Evolutionary conservation across 1,140 invertebrate genomes (phyloP), one percentile per base, ranked within the genome.

Genomic region (Mya arenaria): DNA sequence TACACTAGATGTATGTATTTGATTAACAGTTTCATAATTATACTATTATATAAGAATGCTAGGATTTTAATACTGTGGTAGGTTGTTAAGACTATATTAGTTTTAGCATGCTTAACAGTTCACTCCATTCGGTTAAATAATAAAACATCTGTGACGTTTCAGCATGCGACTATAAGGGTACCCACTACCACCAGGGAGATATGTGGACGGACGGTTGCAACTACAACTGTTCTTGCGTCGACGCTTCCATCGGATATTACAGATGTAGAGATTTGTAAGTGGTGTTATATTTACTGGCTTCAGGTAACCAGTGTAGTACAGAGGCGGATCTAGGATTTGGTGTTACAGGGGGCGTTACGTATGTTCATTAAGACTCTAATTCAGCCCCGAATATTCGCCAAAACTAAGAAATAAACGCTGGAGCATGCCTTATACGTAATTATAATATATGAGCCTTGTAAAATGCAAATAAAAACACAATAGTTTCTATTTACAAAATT

Each of bases 121-220:
- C n/a, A n/a, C n/a, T n/a, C n/a, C n/a, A n/a, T n/a, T n/a, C n/a
- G n/a, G n/a, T n/a, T n/a, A n/a, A n/a, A n/a, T n/a, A n/a, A n/a
- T n/a, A 60, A 60, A 10, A 10, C 25, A 60, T 60, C 8, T 25
- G 28, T 25, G 8, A 60, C 10, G 13, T 10, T 10, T 10, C 72
- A 55, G 77, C 80, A 37, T 89, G 88, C 65, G 68, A 86, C 17
- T 89, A 89, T 84, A 84, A 87, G 34, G 85, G 84, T n/a, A 66
- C 84, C 34, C 73, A 85, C 17, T 87, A 89, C 68, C 71, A 63
- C 0, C 80, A 89, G 65, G 84, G 83, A 13, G 65, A 85, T 15
- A 68, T 37, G 5, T 89, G 89, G 89, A 82, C 84, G 39, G 86
- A 88, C 71, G 88, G 89, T 13, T 89, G 88, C 58, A 66, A 86